Evolutionary conservation across 2,888 invertebrate genomes (phyloP), one percentile per base, ranked within the genome.

Genomic region (Erynnis tages): DNA sequence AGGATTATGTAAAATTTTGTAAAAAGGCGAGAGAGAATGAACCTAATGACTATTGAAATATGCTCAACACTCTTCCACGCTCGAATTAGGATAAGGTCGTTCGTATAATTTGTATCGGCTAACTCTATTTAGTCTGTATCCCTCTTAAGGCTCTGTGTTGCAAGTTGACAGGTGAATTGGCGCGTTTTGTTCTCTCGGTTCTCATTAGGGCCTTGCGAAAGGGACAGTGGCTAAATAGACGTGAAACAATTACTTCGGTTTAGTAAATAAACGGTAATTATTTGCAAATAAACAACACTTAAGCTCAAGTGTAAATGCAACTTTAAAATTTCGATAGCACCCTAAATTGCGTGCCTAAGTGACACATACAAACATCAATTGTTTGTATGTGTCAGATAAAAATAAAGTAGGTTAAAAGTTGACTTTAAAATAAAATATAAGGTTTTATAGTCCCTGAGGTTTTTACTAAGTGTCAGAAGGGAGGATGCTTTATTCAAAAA

Each of bases 1-100:
- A 59, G 65, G 73, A 77, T 86, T 85, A 86, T 86, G 87, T 87
- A 86, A 86, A 71, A 69, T 63, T 65, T 64, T 57, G 65, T 64
- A 65, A 73, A 66, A 73, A 57, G 57, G 71, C 73, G 75, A 79
- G 77, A 79, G 81, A 81, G 82, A 73, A 78, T 74, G 74, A 67
- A 54, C 66, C 63, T 52, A 52, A 45, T 52, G 52, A 52, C 52
- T 14, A 19, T 49, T 43, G 49, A 46, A 54, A 57, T 59, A 60
- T 57, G 54, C 45, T 35, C 37, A 45, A 52, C 30, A 53, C 55
- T 49, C 58, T 56, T 56, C 61, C 56, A 59, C 59, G 58, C 58
- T 53, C 58, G 59, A 63, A 63, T 56, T 63, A 57, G 61, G 61
- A 64, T 61, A 63, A 62, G 64, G 64, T 64, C 62, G 62, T 58